Base-by-base conservation (phyloP, 2,888 invertebrate genomes). In the Drosophila leonis region DNA sequence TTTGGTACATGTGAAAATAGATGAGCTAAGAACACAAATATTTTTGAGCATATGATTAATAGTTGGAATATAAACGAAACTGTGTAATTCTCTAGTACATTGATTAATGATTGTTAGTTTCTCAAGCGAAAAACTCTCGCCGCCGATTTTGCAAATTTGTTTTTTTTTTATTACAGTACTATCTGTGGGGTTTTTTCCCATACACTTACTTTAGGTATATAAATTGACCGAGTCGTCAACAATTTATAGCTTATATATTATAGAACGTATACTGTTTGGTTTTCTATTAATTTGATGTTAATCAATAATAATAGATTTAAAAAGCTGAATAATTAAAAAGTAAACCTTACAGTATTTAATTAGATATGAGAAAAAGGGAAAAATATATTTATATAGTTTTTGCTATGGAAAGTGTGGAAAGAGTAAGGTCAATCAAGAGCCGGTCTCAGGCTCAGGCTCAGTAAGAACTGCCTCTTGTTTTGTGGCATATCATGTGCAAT, bases 41-140 rank as follows among this genome's bases (percentile, higher is more conserved):
- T 41, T 41, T 51, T 13, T 2, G 8, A 42, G 24, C 42, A 31
- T 51, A 41, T 51, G 31, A 48, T 51, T 18, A 48, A 24, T 39
- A 33, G 48, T 48, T 48, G 3, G 24, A 27, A 39, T 7, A 55
- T 49, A 20, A 49, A 24, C 20, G 37, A 27, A 46, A 27, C 33
- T 20, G 8, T 55, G 48, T 69, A 49, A n/a, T 8, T 24, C 37
- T 48, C 33, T 13, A 52, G n/a, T 72, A 57, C 41, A 24, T 52
- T 31, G 18, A 59, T 10, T 52, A n/a, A 69, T 68, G 54, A 64
- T 42, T 48, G 37, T 15, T 35, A 52, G 15, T 15, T 48, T 39
- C 24, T 54, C 31, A 46, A 48, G 15, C 5, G 15, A 33, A 20
- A 59, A 62, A 56, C 44, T 35, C 46, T 44, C 33, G 7, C 27